A percentile compares a stretch with the other conserved stretches of the same genome.
phyloP scores from a whole-genome alignment of 2,113 vertebrate species.

The Macrotis lagotis region DNA sequence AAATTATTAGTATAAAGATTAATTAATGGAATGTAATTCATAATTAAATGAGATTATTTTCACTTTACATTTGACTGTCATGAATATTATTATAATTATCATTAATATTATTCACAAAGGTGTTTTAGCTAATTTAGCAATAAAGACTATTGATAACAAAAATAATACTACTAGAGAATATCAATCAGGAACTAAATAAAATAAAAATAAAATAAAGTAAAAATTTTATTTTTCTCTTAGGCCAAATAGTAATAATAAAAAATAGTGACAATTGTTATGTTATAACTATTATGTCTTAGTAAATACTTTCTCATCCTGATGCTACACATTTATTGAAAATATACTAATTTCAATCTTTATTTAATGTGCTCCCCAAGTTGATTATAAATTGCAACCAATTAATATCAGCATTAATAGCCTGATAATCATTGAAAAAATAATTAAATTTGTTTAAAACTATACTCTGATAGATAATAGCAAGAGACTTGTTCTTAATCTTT shows the following conservation, averaged over 20 bases:
- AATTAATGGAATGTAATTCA: neutral
- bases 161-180: neutral
- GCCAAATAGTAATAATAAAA: conserved; percentile 6
- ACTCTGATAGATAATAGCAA: neutral
- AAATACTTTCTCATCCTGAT: neutral
- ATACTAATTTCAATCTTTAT: neutral
- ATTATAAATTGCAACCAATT: conserved; percentile 11
- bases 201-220: too few species aligned
- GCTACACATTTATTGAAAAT: neutral
- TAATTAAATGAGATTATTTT: neutral
- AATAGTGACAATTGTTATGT: neutral
- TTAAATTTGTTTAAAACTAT: neutral
- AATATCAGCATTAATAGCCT: conserved; percentile 1
- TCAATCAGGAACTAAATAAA: neutral
- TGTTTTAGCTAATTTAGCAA: neutral
- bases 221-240: neutral
- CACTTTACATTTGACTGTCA: conserved; percentile 24
- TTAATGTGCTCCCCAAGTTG: neutral
- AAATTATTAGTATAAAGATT: conserved; percentile 8
- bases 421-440: neutral
- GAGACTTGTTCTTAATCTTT: neutral
- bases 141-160: neutral
- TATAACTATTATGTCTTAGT: neutral
- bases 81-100: neutral
- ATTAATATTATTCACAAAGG: neutral